Conservation (phyloP, 1,140 invertebrate species). For the Charaxes varanes region DNA sequence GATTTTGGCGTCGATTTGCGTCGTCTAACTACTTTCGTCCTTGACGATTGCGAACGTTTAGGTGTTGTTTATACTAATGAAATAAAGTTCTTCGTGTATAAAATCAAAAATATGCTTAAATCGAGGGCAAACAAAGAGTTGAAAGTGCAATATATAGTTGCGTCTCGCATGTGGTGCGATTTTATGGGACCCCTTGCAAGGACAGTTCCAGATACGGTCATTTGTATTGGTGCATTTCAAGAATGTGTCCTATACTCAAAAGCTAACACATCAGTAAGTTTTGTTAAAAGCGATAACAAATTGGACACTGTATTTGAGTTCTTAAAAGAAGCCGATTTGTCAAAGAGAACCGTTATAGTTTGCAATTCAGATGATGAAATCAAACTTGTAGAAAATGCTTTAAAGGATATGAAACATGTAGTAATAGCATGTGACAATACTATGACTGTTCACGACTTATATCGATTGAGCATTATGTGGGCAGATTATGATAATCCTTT, state of each 20-base stretch:
- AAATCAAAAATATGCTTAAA: conserved; percentile 48
- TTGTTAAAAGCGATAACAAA: conserved; percentile 44
- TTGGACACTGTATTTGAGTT: conserved; percentile 35
- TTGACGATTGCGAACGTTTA: conserved; percentile 56
- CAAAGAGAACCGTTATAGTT: conserved; percentile 53
- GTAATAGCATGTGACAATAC: conserved; percentile 41
- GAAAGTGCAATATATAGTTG: conserved; percentile 49
- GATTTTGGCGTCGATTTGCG: conserved; percentile 49
- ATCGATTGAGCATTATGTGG: conserved; percentile 38
- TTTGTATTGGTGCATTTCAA: conserved; percentile 57
- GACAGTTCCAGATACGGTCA: conserved; percentile 46
- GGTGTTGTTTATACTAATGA: conserved; percentile 38
- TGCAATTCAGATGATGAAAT: conserved; percentile 55
- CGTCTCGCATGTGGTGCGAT: conserved; percentile 52
- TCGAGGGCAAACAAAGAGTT: conserved; percentile 40
- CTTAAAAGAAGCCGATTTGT: conserved; percentile 33
- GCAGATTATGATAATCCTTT: conserved; percentile 48
- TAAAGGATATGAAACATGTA: conserved; percentile 29
- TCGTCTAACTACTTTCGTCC: conserved; percentile 39
- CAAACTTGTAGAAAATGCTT: conserved; percentile 24
- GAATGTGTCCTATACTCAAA: conserved; percentile 64
- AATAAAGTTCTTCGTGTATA: conserved; percentile 38
- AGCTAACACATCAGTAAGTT: conserved; percentile 41
- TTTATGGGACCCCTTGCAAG: conserved; percentile 49
- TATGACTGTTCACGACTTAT: conserved; percentile 52